phyloP scores from a whole-genome alignment of 2,888 invertebrate genomes.

The Hartigia nigra region DNA sequence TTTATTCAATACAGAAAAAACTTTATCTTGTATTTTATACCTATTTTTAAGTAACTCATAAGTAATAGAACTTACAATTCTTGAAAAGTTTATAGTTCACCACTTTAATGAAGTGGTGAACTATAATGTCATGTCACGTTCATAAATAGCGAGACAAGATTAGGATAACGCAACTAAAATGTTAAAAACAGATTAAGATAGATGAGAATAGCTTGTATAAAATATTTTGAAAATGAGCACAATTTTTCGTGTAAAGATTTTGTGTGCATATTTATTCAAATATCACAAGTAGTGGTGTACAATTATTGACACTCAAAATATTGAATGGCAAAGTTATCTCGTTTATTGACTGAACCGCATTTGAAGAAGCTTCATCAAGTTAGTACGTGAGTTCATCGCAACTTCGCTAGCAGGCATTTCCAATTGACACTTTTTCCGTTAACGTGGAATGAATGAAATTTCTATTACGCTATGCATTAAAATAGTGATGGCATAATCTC shows the following conservation, averaged over 20 bases:
- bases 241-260: neutral
- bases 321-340: neutral
- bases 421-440: slow-evolving; percentile 41
- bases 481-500: slow-evolving; percentile 17
- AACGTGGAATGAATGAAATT: slow-evolving; percentile 22
- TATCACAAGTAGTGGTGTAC: no score
- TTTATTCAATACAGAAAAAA: neutral
- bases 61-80: neutral
- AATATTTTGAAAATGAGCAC: neutral
- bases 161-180: neutral
- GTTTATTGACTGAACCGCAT: neutral
- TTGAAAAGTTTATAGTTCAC: neutral
- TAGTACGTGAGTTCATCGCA: neutral
- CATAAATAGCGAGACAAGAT: neutral
- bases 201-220: no score
- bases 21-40: neutral
- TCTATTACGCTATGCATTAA: slow-evolving; percentile 18
- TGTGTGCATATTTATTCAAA: neutral
- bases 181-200: no score
- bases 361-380: neutral
- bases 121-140: neutral
- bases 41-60: no score
- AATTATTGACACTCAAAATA: neutral
- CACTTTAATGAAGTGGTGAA: neutral
- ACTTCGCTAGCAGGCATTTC: neutral